A percentile compares a stretch with the other conserved stretches of the same genome.
These are phyloP conservation scores for Eueides isabella DNA, from an alignment of 1,140 invertebrate species.

Conservation along the genomic window DNA sequence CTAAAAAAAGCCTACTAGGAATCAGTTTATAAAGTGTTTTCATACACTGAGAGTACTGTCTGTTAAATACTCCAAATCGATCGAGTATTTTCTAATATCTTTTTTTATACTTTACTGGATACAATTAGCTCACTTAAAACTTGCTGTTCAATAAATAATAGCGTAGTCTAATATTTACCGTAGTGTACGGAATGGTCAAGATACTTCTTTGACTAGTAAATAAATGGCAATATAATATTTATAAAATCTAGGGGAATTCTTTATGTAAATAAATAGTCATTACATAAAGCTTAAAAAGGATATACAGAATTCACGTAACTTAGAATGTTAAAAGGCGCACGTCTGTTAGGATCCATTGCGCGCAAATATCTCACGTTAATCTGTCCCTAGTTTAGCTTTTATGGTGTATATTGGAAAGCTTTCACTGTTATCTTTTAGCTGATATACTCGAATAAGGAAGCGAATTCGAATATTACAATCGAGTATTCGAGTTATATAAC, in stretches of 20 bases:
- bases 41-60: no score
- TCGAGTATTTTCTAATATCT: no score
- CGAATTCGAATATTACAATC: slow-evolving; percentile 22
- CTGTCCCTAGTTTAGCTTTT: slow-evolving; percentile 42
- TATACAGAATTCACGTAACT: slow-evolving; percentile 28
- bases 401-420: slow-evolving; percentile 47
- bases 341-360: slow-evolving; percentile 31
- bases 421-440: slow-evolving; percentile 45
- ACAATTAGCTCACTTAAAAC: no score
- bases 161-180: no score
- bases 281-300: slow-evolving; percentile 10
- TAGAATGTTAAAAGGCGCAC: slow-evolving; percentile 25
- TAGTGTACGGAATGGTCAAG: no score
- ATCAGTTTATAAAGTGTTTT: no score
- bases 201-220: no score
- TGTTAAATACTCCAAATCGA: no score
- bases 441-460: slow-evolving; percentile 41
- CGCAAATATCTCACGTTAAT: slow-evolving; percentile 48
- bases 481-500: slow-evolving; percentile 17
- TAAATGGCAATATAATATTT: not conserved
- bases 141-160: no score
- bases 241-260: not conserved
- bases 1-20: no score
- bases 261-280: not conserved
- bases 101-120: no score